phyloP scores from a whole-genome alignment of 2,888 invertebrate genomes.

The Scaptomyza cyrtandrae region DNA sequence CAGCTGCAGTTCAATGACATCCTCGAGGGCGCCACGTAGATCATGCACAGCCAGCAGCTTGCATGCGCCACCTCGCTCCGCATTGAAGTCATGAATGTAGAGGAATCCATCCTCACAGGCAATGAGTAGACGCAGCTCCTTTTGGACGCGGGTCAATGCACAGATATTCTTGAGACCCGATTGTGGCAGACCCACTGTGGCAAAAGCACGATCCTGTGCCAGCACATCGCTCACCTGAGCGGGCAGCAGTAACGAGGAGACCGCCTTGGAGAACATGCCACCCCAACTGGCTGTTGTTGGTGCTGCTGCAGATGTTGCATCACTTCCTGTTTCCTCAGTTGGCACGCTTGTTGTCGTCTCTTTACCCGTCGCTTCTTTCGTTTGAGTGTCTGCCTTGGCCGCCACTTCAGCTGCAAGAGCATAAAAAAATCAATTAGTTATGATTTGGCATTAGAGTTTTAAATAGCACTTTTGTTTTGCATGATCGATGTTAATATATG shows the following conservation, averaged over 20 bases:
- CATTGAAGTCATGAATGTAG: conserved; percentile 83
- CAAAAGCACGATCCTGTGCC: conserved; percentile 84
- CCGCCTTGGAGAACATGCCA: conserved; percentile 83
- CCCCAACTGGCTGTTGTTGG: conserved; percentile 75
- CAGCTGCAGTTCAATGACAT: conserved; percentile 82
- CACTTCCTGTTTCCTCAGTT: conserved; percentile 9
- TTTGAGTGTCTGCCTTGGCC: conserved; percentile 52
- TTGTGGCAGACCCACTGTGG: conserved; percentile 82
- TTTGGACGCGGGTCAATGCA: conserved; percentile 82
- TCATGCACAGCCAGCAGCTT: conserved; percentile 83
- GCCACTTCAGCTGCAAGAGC: conserved; percentile 61
- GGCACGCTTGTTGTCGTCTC: background rate
- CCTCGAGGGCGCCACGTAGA: conserved; percentile 82
- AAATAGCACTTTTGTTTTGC: no score
- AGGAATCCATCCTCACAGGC: conserved; percentile 84
- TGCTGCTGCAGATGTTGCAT: conserved; percentile 22
- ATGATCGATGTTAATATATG: no score
- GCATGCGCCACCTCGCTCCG: conserved; percentile 82
- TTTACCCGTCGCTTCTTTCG: conserved; percentile 29
- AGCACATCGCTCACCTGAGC: conserved; percentile 84
- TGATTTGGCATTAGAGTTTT: background rate
- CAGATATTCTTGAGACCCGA: conserved; percentile 83
- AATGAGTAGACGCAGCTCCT: conserved; percentile 81
- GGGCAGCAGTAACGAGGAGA: conserved; percentile 83
- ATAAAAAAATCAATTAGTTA: background rate